phyloP scores from a whole-genome alignment of 2,888 invertebrate genomes.

The Loripinus fragilis region DNA sequence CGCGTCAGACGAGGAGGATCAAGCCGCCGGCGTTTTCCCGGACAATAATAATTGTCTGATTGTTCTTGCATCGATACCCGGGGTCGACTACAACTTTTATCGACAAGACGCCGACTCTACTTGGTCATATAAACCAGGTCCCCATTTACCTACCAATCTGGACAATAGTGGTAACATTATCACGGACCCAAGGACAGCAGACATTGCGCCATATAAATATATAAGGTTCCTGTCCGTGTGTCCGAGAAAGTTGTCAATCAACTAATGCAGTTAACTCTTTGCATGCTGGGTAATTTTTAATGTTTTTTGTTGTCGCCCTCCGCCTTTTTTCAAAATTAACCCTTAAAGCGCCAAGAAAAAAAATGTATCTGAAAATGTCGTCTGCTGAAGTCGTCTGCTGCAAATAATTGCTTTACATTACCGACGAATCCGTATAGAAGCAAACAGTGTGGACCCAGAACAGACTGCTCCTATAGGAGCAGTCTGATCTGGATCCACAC shows the following conservation, averaged over 20 bases:
- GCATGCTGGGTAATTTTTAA: too few relatives aligned
- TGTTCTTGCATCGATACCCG: slow-evolving; percentile 50
- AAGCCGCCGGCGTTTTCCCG: neutral
- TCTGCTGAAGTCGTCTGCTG: too few relatives aligned
- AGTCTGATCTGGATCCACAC: too few relatives aligned
- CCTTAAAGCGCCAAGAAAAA: too few relatives aligned
- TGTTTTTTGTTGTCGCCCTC: too few relatives aligned
- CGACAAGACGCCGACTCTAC: slow-evolving; percentile 28
- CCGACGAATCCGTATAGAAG: too few relatives aligned
- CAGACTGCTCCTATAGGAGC: too few relatives aligned
- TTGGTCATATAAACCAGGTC: slow-evolving; percentile 53
- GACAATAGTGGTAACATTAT: slow-evolving; percentile 36
- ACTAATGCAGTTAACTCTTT: too few relatives aligned
- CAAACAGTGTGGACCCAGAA: too few relatives aligned
- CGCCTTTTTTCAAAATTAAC: too few relatives aligned
- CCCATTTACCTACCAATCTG: slow-evolving; percentile 32
- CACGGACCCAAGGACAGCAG: slow-evolving; percentile 39
- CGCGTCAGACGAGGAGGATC: neutral
- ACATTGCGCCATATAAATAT: slow-evolving; percentile 46
- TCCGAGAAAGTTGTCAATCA: neutral
- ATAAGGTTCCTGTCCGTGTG: slow-evolving; percentile 34
- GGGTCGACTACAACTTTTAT: slow-evolving; percentile 50
- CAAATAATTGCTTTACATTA: too few relatives aligned
- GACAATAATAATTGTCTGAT: slow-evolving; percentile 18
- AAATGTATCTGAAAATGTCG: too few relatives aligned